These are phyloP conservation scores for Bombus picipes DNA, from an alignment of 1,140 invertebrate genomes.

Conservation along the genomic window DNA sequence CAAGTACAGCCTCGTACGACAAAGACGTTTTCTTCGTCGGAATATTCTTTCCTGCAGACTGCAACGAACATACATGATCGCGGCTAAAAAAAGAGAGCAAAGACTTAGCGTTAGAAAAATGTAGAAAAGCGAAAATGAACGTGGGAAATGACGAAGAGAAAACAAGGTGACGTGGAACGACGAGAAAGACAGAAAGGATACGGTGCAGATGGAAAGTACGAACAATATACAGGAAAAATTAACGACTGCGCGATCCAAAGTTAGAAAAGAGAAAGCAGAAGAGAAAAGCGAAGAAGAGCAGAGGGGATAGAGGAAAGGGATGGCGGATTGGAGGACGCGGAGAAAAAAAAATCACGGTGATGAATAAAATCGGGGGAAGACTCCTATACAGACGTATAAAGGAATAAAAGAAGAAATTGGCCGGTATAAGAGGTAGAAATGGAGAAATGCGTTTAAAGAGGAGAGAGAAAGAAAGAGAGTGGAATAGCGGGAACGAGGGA, in stretches of 20 bases:
- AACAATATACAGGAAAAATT: not conserved
- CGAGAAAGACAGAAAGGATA: too few relatives aligned
- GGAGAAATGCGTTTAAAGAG: slow-evolving; percentile 19
- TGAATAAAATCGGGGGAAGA: slow-evolving; percentile 31
- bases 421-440: not conserved
- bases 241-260: not conserved
- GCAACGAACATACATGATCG: not conserved
- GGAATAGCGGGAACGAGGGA: not conserved
- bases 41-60: not conserved
- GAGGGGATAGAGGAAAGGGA: too few relatives aligned
- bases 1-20: not conserved
- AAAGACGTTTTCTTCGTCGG: not conserved
- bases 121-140: not conserved
- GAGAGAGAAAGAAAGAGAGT: not conserved
- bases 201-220: too few relatives aligned
- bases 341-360: not conserved
- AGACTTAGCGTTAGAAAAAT: not conserved
- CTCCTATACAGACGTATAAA: too few relatives aligned
- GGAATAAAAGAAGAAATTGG: slow-evolving; percentile 34
- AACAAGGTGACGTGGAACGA: not conserved
- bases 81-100: not conserved
- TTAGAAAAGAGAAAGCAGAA: too few relatives aligned
- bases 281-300: too few relatives aligned
- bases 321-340: too few relatives aligned
- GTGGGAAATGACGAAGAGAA: not conserved